A percentile compares a stretch with the other conserved stretches of the same genome.
These are phyloP conservation scores for Xestia ashworthii DNA, from an alignment of 2,888 invertebrate genomes.

Conservation along the genomic window DNA sequence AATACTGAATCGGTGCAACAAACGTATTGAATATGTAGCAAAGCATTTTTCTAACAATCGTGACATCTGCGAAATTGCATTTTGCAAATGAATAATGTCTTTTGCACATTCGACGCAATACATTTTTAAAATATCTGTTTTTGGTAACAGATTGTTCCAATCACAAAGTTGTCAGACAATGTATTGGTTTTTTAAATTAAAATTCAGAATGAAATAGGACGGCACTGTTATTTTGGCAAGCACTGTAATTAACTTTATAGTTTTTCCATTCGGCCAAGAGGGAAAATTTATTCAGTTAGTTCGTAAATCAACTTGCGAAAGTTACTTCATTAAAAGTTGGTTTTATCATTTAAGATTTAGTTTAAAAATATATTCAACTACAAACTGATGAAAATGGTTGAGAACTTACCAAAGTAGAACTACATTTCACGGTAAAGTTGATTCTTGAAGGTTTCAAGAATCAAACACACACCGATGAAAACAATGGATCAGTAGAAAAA, in stretches of 20 bases:
- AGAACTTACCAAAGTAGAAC: background rate
- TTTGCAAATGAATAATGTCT: slow-evolving; percentile 74
- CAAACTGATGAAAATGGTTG: background rate
- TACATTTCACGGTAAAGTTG: background rate
- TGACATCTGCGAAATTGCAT: slow-evolving; percentile 86
- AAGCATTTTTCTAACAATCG: slow-evolving; percentile 84
- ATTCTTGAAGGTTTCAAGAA: background rate
- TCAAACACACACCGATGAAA: background rate
- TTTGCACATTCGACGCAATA: slow-evolving; percentile 61
- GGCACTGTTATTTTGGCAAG: slow-evolving; percentile 7
- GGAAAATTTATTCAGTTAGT: slow-evolving; percentile 38
- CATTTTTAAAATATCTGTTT: slow-evolving; percentile 71
- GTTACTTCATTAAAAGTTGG: slow-evolving; percentile 61
- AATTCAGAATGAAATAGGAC: slow-evolving; percentile 14
- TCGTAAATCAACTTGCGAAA: slow-evolving; percentile 34
- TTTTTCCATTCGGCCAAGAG: slow-evolving; percentile 39
- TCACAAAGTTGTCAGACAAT: slow-evolving; percentile 30
- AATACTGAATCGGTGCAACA: slow-evolving; percentile 76
- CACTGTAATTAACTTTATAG: slow-evolving; percentile 51
- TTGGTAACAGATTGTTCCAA: slow-evolving; percentile 63
- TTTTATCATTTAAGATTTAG: slow-evolving; percentile 40
- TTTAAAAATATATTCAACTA: slow-evolving; percentile 23
- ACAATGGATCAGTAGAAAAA: slow-evolving; percentile 27
- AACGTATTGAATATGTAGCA: slow-evolving; percentile 83
- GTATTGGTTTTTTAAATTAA: slow-evolving; percentile 46